phyloP scores from a whole-genome alignment of 2,797 vertebrate genomes.

The Enteromius radiatus region DNA sequence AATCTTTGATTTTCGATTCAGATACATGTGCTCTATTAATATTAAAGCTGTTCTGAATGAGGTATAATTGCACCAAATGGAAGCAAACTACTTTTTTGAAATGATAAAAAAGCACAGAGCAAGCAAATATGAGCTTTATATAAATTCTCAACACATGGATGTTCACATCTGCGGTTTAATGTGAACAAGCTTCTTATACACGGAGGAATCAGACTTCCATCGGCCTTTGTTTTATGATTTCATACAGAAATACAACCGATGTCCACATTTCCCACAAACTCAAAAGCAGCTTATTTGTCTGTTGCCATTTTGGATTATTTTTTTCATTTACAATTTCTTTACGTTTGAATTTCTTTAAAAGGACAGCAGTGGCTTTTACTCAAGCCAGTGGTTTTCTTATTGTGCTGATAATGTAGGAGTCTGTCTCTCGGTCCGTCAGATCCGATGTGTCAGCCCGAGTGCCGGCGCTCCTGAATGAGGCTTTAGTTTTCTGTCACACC shows the following conservation, averaged over 20 bases:
- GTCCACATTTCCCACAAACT: not conserved
- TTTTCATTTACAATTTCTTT: not conserved
- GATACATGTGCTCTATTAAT: not conserved
- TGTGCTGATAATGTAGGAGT: not conserved
- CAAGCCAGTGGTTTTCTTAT: not conserved
- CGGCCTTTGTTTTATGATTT: not conserved
- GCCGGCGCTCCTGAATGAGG: not conserved
- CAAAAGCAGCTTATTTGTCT: not conserved
- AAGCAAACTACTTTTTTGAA: not conserved
- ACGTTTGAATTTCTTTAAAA: not conserved
- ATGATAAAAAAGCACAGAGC: not conserved
- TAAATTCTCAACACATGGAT: not conserved
- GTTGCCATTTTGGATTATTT: not conserved
- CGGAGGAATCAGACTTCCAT: not conserved
- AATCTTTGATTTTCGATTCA: not conserved
- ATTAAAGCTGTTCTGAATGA: not conserved
- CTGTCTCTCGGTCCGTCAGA: not conserved
- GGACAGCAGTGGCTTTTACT: not conserved
- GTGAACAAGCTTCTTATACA: not conserved
- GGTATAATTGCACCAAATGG: too few relatives aligned
- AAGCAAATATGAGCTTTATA: not conserved
- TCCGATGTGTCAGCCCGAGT: not conserved
- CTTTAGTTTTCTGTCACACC: constrained; percentile 41
- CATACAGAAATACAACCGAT: not conserved
- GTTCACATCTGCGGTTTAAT: too few relatives aligned